Percentiles rank a stretch among this genome's conserved stretches.
Conservation (phyloP, 1,140 invertebrate species). For the Zaprionus camerounensis region DNA sequence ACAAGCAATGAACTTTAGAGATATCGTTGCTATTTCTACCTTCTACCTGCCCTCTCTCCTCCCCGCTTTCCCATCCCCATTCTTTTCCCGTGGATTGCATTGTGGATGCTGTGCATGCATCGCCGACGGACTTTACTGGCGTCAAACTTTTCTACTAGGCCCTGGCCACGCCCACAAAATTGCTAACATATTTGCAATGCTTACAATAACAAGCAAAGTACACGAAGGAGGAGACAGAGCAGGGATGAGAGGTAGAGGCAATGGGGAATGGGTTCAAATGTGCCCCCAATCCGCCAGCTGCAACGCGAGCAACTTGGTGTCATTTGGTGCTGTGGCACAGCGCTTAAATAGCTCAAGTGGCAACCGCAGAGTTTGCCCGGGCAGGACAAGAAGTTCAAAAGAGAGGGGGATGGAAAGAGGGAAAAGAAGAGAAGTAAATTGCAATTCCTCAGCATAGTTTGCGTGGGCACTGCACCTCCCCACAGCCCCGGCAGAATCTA, state of each 20-base stretch:
- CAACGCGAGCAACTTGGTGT: conserved; percentile 29
- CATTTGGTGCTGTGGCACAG: conserved; percentile 62
- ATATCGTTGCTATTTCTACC: conserved; percentile 50
- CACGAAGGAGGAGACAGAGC: not conserved
- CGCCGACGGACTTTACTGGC: conserved; percentile 55
- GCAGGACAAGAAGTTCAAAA: conserved; percentile 3
- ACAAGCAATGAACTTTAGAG: conserved; percentile 78
- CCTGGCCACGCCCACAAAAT: conserved; percentile 72
- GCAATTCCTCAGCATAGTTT: conserved; percentile 38
- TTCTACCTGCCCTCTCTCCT: not conserved
- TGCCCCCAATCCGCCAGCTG: conserved; percentile 15
- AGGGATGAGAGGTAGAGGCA: not conserved
- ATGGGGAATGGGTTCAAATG: not conserved
- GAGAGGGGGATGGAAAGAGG: not conserved
- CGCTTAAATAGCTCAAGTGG: conserved; percentile 74
- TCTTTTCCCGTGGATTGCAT: not conserved
- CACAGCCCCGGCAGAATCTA: not conserved
- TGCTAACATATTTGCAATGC: conserved; percentile 64
- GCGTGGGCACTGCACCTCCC: not conserved
- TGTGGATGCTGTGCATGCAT: conserved; percentile 35
- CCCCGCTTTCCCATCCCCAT: not conserved
- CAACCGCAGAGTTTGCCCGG: conserved; percentile 24
- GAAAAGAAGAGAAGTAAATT: conserved; percentile 20
- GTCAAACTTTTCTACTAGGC: conserved; percentile 73
- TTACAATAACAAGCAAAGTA: conserved; percentile 35